Evolutionary conservation across 2,797 vertebrate genomes (phyloP).

Genomic region (Xiphophorus birchmanni): DNA sequence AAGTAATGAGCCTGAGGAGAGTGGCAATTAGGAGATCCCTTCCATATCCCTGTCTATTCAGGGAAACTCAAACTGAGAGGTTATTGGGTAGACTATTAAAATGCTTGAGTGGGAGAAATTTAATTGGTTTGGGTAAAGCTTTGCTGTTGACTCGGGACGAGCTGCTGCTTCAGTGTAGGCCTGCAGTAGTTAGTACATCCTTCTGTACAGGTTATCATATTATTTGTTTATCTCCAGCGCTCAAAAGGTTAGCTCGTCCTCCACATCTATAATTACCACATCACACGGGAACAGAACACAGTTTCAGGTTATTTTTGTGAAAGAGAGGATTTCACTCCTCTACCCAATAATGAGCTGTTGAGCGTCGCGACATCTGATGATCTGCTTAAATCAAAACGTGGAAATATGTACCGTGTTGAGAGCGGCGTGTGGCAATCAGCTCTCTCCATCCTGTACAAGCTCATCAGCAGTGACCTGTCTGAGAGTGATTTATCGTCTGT

Average conservation of each 20-base stretch:
- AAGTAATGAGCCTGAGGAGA: conserved; percentile 78
- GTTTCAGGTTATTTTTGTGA: conserved; percentile 14
- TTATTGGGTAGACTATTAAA: conserved; percentile 74
- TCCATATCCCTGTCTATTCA: conserved; percentile 69
- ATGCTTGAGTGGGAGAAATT: conserved; percentile 69
- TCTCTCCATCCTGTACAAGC: conserved; percentile 61
- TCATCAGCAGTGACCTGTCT: conserved; percentile 70
- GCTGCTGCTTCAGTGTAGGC: conserved; percentile 35
- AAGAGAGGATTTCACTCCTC: conserved; percentile 30
- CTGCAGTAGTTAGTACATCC: conserved; percentile 38
- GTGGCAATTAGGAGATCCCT: conserved; percentile 73
- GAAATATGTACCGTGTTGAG: conserved; percentile 39
- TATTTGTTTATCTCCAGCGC: conserved; percentile 54
- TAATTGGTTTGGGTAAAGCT: conserved; percentile 73
- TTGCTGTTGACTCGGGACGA: conserved; percentile 63
- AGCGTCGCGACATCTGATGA: conserved; percentile 35
- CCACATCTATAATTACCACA: conserved; percentile 44
- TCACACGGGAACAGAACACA: conserved; percentile 19
- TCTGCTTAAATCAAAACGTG: conserved; percentile 26
- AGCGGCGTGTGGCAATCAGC: conserved; percentile 44
- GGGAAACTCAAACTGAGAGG: conserved; percentile 71
- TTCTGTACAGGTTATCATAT: conserved; percentile 52
- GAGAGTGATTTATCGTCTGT: conserved; percentile 68
- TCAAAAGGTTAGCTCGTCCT: conserved; percentile 55
- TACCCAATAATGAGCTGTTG: conserved; percentile 36